Evolutionary conservation across 2,888 invertebrate species (phyloP), one percentile per base, ranked within the genome.

Genomic region (Isoperla grammatica): DNA sequence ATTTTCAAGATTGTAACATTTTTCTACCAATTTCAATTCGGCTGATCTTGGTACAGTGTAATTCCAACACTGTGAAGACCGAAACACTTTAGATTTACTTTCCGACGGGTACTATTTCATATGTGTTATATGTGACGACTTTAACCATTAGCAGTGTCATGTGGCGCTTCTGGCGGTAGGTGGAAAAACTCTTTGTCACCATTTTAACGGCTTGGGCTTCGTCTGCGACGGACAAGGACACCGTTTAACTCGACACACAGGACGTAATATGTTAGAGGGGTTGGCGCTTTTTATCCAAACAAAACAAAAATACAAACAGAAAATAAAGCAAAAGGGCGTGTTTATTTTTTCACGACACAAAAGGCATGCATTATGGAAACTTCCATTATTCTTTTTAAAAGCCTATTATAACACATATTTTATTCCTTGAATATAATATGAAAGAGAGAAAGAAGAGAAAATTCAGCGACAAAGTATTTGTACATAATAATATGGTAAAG

Each of bases 321-420:
- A 35, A 50, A 50, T 50, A 50, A 46, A 46, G 22, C 46, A 46
- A 46, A 46, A 19, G 22, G 46, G 46, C 22, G 46, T 46, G 46
- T 46, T 12, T 46, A 29, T 46, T 46, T 22, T 12, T n/a, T 46
- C 22, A 46, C 19, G 49, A 50, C 35, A 50, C 29, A 50, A 50
- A 50, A 15, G 49, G 15, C 29, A 23, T 50, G 49, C 49, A 50
- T 50, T 50, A 50, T 50, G 49, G 49, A 50, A 29, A 29, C 22
- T 15, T 46, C 49, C 29, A 50, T 50, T 50, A 50, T 50, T 50
- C 49, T 50, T 50, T 50, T 50, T 50, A 23, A 50, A 35, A 22
- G 49, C 15, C 46, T 22, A 46, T 46, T 46, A 46, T 17, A n/a
- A 22, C 22, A 46, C 46, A 46, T n/a, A 46, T 46, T 46, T 46